Evolutionary conservation across 2,797 vertebrate genomes (phyloP).

Genomic region (Gymnocypris eckloni): DNA sequence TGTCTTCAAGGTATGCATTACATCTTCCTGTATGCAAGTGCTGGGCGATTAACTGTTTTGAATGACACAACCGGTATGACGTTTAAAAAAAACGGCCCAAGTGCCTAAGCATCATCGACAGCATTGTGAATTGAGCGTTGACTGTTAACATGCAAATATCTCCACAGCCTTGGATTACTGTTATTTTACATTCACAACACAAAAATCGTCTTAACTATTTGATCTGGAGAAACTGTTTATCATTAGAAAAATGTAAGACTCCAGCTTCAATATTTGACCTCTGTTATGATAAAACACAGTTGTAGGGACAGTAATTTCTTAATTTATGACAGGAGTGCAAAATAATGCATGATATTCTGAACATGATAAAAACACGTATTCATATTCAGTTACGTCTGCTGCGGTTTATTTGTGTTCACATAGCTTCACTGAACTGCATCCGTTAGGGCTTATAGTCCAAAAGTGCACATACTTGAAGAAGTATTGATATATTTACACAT

Average conservation of each 20-base stretch:
- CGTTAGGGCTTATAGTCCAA: background rate
- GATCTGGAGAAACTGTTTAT: background rate
- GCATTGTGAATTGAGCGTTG: background rate
- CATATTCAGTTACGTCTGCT: background rate
- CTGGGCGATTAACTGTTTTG: background rate
- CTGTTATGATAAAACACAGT: background rate
- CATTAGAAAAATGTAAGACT: background rate
- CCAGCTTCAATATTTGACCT: background rate
- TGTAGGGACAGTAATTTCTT: background rate
- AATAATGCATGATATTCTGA: background rate
- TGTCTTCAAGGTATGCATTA: conserved; percentile 90
- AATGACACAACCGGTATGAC: background rate
- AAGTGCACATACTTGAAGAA: background rate
- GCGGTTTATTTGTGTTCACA: background rate
- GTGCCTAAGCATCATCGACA: background rate
- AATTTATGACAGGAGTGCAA: background rate
- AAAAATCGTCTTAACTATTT: background rate
- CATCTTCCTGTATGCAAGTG: background rate
- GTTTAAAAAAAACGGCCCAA: background rate
- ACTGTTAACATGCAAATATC: background rate
- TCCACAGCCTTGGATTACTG: no score
- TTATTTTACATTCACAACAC: background rate
- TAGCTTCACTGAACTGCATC: background rate
- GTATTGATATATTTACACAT: background rate
- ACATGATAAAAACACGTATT: background rate